Conservation (phyloP, 1,140 invertebrate species). For the Lasioglossum baleicum region DNA sequence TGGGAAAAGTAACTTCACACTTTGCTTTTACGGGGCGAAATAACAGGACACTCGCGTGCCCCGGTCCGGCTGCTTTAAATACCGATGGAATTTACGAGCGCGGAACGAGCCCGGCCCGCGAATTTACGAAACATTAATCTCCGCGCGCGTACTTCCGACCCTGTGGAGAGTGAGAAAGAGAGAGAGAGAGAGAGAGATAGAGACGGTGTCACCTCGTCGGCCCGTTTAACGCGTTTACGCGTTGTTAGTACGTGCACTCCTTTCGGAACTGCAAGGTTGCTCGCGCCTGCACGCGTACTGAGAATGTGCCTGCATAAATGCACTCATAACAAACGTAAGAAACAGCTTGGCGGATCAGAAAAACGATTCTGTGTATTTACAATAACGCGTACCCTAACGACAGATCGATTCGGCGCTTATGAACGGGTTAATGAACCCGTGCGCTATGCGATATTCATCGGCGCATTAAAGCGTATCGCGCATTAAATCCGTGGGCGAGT, state of each 20-base stretch:
- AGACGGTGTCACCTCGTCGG: background rate
- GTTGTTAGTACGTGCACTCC: slow-evolving; percentile 30
- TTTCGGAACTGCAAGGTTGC: background rate
- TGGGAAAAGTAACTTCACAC: slow-evolving; percentile 15
- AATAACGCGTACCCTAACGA: too few relatives aligned
- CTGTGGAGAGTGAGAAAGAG: background rate
- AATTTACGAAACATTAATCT: slow-evolving; percentile 39
- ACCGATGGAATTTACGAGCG: slow-evolving; percentile 29
- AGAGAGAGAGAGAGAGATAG: too few relatives aligned
- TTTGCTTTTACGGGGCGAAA: slow-evolving; percentile 14
- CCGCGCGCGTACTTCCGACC: background rate
- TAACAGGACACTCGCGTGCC: slow-evolving; percentile 11
- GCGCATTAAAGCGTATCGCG: background rate
- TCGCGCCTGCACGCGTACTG: too few relatives aligned
- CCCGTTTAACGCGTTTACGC: slow-evolving; percentile 17
- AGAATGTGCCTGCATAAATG: too few relatives aligned
- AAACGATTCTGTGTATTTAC: too few relatives aligned
- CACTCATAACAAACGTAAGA: too few relatives aligned
- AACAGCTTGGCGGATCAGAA: too few relatives aligned
- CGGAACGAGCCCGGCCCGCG: slow-evolving; percentile 9
- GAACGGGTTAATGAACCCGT: background rate
- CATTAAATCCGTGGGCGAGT: slow-evolving; percentile 7
- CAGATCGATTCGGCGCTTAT: too few relatives aligned
- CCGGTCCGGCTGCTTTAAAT: slow-evolving; percentile 13
- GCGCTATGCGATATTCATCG: background rate